Conservation (phyloP, 2,113 vertebrate genomes). For the Forbesichthys agassizii region DNA sequence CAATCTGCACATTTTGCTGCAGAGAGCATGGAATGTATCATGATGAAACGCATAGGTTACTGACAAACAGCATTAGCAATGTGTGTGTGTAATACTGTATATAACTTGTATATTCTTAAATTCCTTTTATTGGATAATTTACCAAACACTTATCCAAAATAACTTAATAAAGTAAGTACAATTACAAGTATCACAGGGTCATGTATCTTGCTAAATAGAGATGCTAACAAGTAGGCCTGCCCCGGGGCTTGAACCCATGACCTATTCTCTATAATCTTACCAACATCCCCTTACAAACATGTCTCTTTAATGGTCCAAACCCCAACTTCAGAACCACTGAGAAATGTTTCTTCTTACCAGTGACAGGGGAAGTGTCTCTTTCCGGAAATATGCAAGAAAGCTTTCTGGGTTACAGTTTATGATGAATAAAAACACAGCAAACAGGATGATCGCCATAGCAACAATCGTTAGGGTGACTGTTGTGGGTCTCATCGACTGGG, state of each 20-base stretch:
- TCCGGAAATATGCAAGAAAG: constrained; percentile 13
- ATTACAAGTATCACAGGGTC: not conserved
- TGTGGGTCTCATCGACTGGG: constrained; percentile 36
- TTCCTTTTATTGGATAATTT: not conserved
- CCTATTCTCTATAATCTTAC: no score
- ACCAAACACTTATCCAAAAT: no score
- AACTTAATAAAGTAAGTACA: not conserved
- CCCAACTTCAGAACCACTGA: no score
- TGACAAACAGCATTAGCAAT: no score
- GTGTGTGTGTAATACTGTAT: no score
- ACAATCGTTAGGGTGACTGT: constrained; percentile 22
- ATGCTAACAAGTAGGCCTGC: not conserved
- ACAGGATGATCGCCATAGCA: constrained; percentile 27
- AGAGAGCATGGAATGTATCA: not conserved
- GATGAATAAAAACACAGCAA: constrained; percentile 42
- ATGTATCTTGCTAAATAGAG: not conserved
- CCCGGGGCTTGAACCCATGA: no score
- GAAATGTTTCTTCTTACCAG: constrained; percentile 50
- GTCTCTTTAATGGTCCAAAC: not conserved
- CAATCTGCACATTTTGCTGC: constrained; percentile 23
- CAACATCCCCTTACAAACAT: not conserved
- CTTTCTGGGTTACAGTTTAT: constrained; percentile 12
- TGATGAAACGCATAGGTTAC: not conserved
- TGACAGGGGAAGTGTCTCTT: constrained; percentile 39
- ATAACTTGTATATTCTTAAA: not conserved